Evolutionary conservation across 2,888 invertebrate genomes (phyloP), one percentile per base, ranked within the genome.

Genomic region (Xestia c-nigrum): DNA sequence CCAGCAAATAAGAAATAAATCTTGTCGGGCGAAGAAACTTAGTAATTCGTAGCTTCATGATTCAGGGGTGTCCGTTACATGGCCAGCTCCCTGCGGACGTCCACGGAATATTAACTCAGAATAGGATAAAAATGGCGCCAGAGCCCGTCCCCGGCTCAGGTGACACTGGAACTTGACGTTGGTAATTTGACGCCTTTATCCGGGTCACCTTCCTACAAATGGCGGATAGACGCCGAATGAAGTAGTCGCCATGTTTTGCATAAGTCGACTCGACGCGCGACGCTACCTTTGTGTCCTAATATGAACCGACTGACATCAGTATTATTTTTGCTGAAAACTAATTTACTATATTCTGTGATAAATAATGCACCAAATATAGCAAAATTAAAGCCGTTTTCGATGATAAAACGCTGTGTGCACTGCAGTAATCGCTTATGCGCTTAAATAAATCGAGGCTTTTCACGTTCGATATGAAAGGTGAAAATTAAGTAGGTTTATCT

Each of bases 121-220:
- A 94, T 93, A 93, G 93, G 93, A 95, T 95, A 95, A 95, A 95
- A 95, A 95, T 95, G 94, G 94, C 93, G 91, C 87, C 91, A 90
- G 89, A 90, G 89, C 88, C 88, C 89, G 89, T 86, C 91, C 89
- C 89, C 91, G 85, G 94, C 93, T 95, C 95, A 95, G 95, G 95
- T 95, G 94, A 94, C 94, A 90, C 90, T 89, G 91, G 94, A 94
- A 94, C 94, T 94, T 94, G 94, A 95, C 95, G 94, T 92, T 92
- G 92, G 94, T 94, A 94, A 95, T 95, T 94, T 94, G 95, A 95
- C 92, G 94, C 94, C 92, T 94, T 94, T 95, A 95, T 95, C 94
- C 94, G 93, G 94, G 93, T 94, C 93, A 93, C 91, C 92, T 92
- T 93, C 90, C 90, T 88, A 92, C 93, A 93, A 94, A 94, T 93